Evolutionary conservation across 2,888 invertebrate species (phyloP).

Genomic region (Chymomyza amoena): DNA sequence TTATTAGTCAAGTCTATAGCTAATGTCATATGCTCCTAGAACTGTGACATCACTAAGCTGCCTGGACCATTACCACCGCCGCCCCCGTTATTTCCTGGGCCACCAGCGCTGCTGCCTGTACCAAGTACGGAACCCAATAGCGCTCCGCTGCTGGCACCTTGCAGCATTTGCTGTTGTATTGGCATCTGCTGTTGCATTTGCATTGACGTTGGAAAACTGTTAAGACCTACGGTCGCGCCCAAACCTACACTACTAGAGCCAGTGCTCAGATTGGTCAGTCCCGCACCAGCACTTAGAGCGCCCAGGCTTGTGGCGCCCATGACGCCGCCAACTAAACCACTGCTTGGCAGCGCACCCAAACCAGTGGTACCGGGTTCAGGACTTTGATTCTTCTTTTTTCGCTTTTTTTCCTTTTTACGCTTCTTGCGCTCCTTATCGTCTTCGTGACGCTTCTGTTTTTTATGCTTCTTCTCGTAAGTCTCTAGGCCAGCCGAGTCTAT

Average conservation of each 20-base stretch:
- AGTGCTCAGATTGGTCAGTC: slow-evolving; percentile 38
- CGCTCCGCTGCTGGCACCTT: slow-evolving; percentile 48
- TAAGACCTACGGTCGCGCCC: slow-evolving; percentile 51
- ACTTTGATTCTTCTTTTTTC: slow-evolving; percentile 96
- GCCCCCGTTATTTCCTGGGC: slow-evolving; percentile 37
- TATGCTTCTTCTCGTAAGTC: slow-evolving; percentile 96
- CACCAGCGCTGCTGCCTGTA: slow-evolving; percentile 37
- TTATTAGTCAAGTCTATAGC: slow-evolving; percentile 61
- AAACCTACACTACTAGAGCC: slow-evolving; percentile 38
- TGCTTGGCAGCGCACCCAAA: slow-evolving; percentile 30
- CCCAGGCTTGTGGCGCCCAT: slow-evolving; percentile 48
- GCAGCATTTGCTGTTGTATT: slow-evolving; percentile 55
- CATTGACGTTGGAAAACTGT: slow-evolving; percentile 59
- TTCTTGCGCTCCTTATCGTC: slow-evolving; percentile 96
- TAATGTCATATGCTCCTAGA: slow-evolving; percentile 59
- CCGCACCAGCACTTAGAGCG: slow-evolving; percentile 32
- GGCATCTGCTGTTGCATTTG: slow-evolving; percentile 61
- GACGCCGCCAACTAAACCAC: slow-evolving; percentile 21
- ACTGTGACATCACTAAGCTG: slow-evolving; percentile 78
- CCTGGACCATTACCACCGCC: slow-evolving; percentile 61
- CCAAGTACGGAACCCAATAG: slow-evolving; percentile 10
- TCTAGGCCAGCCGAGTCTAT: slow-evolving; percentile 85
- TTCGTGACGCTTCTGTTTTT: slow-evolving; percentile 95
- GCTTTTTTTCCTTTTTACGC: slow-evolving; percentile 95
- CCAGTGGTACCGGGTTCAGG: slow-evolving; percentile 82